phyloP scores from a whole-genome alignment of 2,888 invertebrate species.

The Drosophila quasianomalipes region DNA sequence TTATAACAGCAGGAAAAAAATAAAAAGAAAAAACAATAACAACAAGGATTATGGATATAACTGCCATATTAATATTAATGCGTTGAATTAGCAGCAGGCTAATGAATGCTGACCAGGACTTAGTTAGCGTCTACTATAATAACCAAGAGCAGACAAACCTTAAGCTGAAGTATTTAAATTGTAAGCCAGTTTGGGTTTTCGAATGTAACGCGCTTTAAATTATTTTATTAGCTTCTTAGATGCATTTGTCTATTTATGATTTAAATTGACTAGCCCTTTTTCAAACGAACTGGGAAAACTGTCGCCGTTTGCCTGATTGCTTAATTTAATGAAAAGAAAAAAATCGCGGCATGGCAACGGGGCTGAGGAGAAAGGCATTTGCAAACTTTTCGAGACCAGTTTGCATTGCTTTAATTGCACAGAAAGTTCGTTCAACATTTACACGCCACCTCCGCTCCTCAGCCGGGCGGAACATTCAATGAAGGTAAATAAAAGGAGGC shows the following conservation, averaged over 20 bases:
- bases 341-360: conserved; percentile 15
- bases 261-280: not conserved
- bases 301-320: conserved; percentile 49
- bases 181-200: not conserved
- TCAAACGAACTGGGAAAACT: conserved; percentile 6
- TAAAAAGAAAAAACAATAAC: conserved; percentile 8
- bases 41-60: conserved; percentile 39
- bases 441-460: conserved; percentile 14
- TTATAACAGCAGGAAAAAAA: conserved; percentile 12
- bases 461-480: conserved; percentile 25
- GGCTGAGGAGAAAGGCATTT: conserved; percentile 8
- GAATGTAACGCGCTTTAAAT: not conserved
- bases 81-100: conserved; percentile 48
- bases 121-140: conserved; percentile 8
- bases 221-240: not conserved
- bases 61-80: conserved; percentile 75
- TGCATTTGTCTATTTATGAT: conserved; percentile 3
- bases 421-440: conserved; percentile 26
- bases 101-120: conserved; percentile 52
- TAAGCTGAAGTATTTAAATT: conserved; percentile 11
- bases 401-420: conserved; percentile 59
- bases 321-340: conserved; percentile 51
- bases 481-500: conserved; percentile 45
- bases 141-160: not conserved
- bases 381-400: conserved; percentile 48